Evolutionary conservation across 2,113 vertebrate genomes (phyloP), one percentile per base, ranked within the genome.

Genomic region (Pionites leucogaster): DNA sequence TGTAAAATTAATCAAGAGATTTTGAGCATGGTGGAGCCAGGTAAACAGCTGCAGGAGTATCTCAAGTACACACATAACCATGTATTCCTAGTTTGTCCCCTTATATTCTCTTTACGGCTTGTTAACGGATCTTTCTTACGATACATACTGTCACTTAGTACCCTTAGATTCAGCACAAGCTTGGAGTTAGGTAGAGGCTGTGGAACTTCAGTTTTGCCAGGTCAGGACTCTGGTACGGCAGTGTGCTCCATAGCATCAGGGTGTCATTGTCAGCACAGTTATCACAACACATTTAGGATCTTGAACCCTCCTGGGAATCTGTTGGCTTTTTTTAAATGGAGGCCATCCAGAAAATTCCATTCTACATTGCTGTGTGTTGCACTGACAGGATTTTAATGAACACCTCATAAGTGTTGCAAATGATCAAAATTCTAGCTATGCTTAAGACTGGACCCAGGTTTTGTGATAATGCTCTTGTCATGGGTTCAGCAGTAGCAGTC

Each of bases 171-270:
- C n/a, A 41, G 33, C 29, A 62, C 8, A 1, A 31, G 25, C 6
- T 46, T 29, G 22, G 33, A 52, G 25, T 29, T 37, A 29, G 23
- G 11, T n/a, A 59, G 28, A 17, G 39, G 7, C 47, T 59, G 15
- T 33, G 42, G 55, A 72, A 27, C 2, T 57, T 27, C 3, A 17
- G 16, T 33, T 71, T 42, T 29, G n/a, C 2, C 2, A 76, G 31
- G 24, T 33, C 18, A 12, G 69, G 35, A 9, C 0, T 0, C 42
- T 60, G 0, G 1, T n/a, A 27, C 3, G 0, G 0, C 18, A 7
- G 12, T 7, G 18, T 0, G 1, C 14, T 4, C 6, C 20, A 4
- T 11, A 23, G 10, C 42, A 8, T 2, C 5, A 19, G 31, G 17
- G 72, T 57, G 47, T n/a, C 33, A 2, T 10, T 49, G 31, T 16